Evolutionary conservation across 1,140 invertebrate genomes (phyloP), one percentile per base, ranked within the genome.

Genomic region (Asbolus verrucosus): DNA sequence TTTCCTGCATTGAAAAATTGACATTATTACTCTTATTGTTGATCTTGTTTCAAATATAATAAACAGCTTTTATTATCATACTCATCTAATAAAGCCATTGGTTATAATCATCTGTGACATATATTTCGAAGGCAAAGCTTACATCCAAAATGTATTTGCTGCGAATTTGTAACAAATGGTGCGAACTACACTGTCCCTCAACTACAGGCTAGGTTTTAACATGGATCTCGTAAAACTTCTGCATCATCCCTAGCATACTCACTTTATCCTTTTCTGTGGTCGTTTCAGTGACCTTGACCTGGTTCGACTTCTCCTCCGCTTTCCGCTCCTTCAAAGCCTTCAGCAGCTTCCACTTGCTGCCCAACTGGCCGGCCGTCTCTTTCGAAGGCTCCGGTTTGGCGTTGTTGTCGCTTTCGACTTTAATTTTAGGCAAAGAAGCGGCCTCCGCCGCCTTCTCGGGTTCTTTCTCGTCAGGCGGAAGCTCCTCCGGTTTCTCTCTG

Each of bases 251-350:
- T 65, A 81, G 43, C 80, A 81, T 81, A 83, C 85, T 88, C 80
- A 90, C 88, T 86, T 89, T 88, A 71, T 87, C 87, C 73, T 87
- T 87, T 69, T 89, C 89, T n/a, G 86, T 85, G 8, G 86, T 84
- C 31, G 88, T 86, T 19, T 87, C 88, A 71, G 90, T 88, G 18
- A 79, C 74, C 74, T 85, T 84, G 30, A 87, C 87, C 39, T 83
- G 83, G 76, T 84, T 84, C 71, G 83, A 87, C 81, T 91, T 93
- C 74, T 94, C 92, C 82, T 94, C 93, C 6, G 93, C 92, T 83
- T 95, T 95, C 65, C 91, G 85, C 78, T 95, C 94, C 79, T 95
- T 95, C 19, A 95, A 78, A 3, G 94, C 93, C 82, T 95, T 96
- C 6, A 95, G 81, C 13, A 95, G 82, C 80, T 95, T 94, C 94